Evolutionary conservation across 2,113 vertebrate genomes (phyloP).

Genomic region (Camarhynchus parvulus): DNA sequence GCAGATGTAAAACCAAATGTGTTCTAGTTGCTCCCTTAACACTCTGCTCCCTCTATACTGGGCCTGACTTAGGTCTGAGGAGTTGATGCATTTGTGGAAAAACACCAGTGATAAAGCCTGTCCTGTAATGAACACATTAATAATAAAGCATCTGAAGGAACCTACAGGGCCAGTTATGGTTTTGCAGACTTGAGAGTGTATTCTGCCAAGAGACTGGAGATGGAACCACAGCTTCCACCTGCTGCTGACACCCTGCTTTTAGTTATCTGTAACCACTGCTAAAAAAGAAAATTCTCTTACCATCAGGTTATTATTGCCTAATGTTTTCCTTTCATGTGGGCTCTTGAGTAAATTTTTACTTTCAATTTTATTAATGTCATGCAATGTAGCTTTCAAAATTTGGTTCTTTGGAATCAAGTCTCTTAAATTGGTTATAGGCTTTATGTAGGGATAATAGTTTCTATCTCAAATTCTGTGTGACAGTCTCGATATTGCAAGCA

Average conservation of each 20-base stretch:
- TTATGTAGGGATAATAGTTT: not conserved
- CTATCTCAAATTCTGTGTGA: not conserved
- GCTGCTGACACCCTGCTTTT: not conserved
- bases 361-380: not conserved
- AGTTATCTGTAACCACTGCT: not conserved
- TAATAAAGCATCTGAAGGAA: not conserved
- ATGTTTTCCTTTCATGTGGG: slow-evolving; percentile 54
- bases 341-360: slow-evolving; percentile 30
- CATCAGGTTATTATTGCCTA: not conserved
- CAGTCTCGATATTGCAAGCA: fast-evolving
- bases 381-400: not conserved
- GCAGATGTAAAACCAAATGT: not conserved
- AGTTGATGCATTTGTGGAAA: not conserved
- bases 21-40: not conserved
- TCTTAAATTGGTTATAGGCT: not conserved
- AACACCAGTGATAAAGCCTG: not conserved
- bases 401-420: not conserved
- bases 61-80: not conserved
- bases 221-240: not conserved
- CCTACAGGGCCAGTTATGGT: fast-evolving
- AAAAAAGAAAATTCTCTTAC: not conserved
- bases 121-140: not conserved
- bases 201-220: not conserved
- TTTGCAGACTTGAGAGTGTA: not conserved
- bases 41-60: fast-evolving